A percentile compares a stretch with the other conserved stretches of the same genome.
Conservation (phyloP, 2,888 invertebrate species). For the Hydriomena furcata region DNA sequence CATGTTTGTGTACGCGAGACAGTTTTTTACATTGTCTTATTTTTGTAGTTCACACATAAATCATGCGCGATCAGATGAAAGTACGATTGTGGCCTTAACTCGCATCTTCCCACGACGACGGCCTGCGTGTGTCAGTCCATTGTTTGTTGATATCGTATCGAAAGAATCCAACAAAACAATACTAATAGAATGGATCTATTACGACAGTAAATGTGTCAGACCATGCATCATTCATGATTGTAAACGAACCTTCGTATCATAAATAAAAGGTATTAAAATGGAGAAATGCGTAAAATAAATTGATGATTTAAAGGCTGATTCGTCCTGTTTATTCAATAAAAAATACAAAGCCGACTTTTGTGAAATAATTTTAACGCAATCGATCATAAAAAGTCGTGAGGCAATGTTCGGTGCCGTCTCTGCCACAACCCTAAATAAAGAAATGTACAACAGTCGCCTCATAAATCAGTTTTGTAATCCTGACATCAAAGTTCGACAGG, state of each 20-base stretch:
- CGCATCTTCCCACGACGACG: constrained; percentile 69
- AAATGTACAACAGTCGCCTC: constrained; percentile 49
- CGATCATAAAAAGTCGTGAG: constrained; percentile 47
- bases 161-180: constrained; percentile 57
- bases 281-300: constrained; percentile 18
- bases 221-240: constrained; percentile 51
- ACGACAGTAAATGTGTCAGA: constrained; percentile 52
- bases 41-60: constrained; percentile 71
- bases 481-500: constrained; percentile 63
- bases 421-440: constrained; percentile 46
- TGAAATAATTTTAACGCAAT: constrained; percentile 44
- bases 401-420: constrained; percentile 32
- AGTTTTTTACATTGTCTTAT: constrained; percentile 50
- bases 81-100: constrained; percentile 69
- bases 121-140: constrained; percentile 51
- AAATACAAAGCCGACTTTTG: constrained; percentile 2
- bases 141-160: constrained; percentile 54
- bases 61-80: constrained; percentile 78
- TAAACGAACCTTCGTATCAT: constrained; percentile 31
- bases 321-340: constrained; percentile 12
- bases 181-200: constrained; percentile 60
- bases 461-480: constrained; percentile 59
- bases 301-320: constrained; percentile 11
- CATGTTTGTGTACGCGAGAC: constrained; percentile 29
- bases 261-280: constrained; percentile 27